Evolutionary conservation across 2,113 vertebrate species (phyloP), one percentile per base, ranked within the genome.

Genomic region (Panthera uncia): DNA sequence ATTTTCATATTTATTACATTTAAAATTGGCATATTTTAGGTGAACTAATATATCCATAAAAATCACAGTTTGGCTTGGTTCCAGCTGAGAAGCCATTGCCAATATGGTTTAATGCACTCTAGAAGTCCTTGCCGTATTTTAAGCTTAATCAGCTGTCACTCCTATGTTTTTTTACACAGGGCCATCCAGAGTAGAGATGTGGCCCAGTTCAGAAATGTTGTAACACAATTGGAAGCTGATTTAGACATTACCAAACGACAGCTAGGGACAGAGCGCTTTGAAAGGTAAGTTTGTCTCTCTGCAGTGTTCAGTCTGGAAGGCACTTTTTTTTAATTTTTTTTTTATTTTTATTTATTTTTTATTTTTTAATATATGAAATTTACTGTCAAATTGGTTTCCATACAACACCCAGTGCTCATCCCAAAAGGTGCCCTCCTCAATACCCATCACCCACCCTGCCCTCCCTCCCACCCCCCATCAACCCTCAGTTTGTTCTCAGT

Each of bases 211-310:
- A 99, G 98, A 97, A 99, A 98, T 1, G 99, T 98, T 25, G 95
- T 98, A 61, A 96, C 98, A 45, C 98, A 99, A 69, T 84, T 99
- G 63, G 98, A 99, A 97, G 97, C 98, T 50, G 99, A 99, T 92
- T 98, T 99, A 78, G 99, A 98, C 96, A 98, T 99, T 96, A 99
- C 99, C 68, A 99, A 98, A 98, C 98, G 98, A 92, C 99, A 99
- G 69, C 98, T 99, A 66, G 98, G 97, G 48, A 99, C 98, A 23
- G 99, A 99, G 92, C 91, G 97, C 45, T 99, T 99, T 97, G 99
- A 99, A 98, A 99, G 99, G 99, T 98, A 98, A 96, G 98, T 97
- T 45, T 66, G 52, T 98, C 61, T 90, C 87, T 96, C 83, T 80
- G 29, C 36, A 73, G 19, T 69, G 69, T 33, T 68, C 31, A 87